phyloP scores from a whole-genome alignment of 2,888 invertebrate genomes.

The Diplolepis rosae region DNA sequence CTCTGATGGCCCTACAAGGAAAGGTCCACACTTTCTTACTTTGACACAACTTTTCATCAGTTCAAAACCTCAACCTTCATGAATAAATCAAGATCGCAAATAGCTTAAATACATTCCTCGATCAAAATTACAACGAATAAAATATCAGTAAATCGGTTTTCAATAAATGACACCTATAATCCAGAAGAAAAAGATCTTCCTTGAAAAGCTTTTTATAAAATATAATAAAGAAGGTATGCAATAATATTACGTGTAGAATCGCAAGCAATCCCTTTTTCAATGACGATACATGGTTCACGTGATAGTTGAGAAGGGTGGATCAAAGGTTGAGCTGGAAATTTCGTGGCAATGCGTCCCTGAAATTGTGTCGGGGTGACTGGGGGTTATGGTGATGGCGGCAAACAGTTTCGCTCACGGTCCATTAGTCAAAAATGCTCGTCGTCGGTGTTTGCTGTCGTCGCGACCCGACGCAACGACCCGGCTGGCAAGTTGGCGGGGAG shows the following conservation, averaged over 20 bases:
- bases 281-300: slow-evolving; percentile 37
- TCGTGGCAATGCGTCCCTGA: slow-evolving; percentile 43
- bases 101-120: background rate
- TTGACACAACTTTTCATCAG: background rate
- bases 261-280: slow-evolving; percentile 38
- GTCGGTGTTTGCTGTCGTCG: slow-evolving; percentile 51
- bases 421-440: slow-evolving; percentile 61
- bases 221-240: no score
- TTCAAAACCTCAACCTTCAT: background rate
- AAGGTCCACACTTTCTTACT: slow-evolving; percentile 39
- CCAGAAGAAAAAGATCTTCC: no score
- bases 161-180: no score
- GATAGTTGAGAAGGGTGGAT: slow-evolving; percentile 41
- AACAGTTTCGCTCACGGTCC: slow-evolving; percentile 67
- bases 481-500: slow-evolving; percentile 40
- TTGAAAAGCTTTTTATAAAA: no score
- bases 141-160: no score
- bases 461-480: slow-evolving; percentile 44
- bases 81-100: background rate
- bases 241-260: background rate
- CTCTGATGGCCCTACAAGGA: slow-evolving; percentile 46
- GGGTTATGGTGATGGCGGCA: slow-evolving; percentile 62
- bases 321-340: slow-evolving; percentile 46
- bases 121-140: no score
- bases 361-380: slow-evolving; percentile 56